Percentiles rank a stretch among this genome's conserved stretches.
Evolutionary conservation across 2,113 vertebrate species (phyloP).

Genomic region (Trematocara unimaculatum): DNA sequence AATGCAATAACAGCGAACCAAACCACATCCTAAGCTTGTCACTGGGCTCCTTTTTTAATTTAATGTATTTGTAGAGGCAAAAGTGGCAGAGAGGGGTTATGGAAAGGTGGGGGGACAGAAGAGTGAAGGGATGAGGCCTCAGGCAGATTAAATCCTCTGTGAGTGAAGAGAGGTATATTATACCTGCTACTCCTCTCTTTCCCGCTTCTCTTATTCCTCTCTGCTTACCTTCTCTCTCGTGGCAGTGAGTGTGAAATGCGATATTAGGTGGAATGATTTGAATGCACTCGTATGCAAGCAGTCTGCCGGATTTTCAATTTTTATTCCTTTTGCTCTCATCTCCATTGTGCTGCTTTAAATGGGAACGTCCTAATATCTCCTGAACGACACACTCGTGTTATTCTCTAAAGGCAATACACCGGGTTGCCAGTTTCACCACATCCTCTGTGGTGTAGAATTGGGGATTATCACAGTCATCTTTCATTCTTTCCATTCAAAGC

Average conservation of each 20-base stretch:
- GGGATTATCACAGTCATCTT: background rate
- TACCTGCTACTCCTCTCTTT: slow-evolving; percentile 12
- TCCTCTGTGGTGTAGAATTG: background rate
- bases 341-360: background rate
- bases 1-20: background rate
- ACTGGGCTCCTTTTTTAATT: background rate
- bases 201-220: background rate
- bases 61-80: background rate
- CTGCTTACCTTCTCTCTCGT: background rate
- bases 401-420: background rate
- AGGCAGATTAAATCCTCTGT: slow-evolving; percentile 48
- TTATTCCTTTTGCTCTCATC: background rate
- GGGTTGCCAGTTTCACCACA: background rate
- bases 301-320: background rate
- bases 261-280: slow-evolving; percentile 13
- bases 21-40: background rate
- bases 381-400: background rate
- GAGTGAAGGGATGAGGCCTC: slow-evolving; percentile 22
- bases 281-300: background rate
- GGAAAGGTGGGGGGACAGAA: slow-evolving; percentile 6
- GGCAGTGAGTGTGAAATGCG: slow-evolving; percentile 28
- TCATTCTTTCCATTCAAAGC: background rate
- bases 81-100: slow-evolving; percentile 1
- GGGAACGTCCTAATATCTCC: background rate
- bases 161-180: slow-evolving; percentile 46